Evolutionary conservation across 2,797 vertebrate species (phyloP).

Genomic region (Phoeniculus purpureus): DNA sequence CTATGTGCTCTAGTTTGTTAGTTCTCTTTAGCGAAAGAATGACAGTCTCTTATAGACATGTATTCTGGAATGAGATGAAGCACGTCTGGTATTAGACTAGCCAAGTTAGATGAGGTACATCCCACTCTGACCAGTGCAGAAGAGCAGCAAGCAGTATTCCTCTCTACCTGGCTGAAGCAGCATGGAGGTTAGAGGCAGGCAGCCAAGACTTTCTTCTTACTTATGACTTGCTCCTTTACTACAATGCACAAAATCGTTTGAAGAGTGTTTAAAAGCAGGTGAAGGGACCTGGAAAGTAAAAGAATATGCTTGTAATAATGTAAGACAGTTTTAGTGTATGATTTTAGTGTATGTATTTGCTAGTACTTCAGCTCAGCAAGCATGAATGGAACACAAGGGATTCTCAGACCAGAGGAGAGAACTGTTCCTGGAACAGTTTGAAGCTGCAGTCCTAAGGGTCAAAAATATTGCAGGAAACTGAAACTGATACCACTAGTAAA

Average conservation of each 20-base stretch:
- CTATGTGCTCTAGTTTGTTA: not conserved
- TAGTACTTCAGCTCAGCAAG: not conserved
- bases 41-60: not conserved
- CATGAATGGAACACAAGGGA: not conserved
- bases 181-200: not conserved
- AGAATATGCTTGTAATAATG: not conserved
- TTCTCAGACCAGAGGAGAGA: not conserved
- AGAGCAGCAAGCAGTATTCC: not conserved
- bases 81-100: not conserved
- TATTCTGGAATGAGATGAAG: not conserved
- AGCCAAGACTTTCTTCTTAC: not conserved
- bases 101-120: not conserved
- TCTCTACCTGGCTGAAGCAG: not conserved
- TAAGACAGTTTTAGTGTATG: not conserved
- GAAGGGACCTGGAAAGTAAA: not conserved
- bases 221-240: not conserved
- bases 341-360: not conserved
- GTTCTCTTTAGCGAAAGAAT: not conserved
- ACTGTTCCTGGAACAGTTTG: not conserved
- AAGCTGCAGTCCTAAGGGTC: not conserved
- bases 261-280: not conserved
- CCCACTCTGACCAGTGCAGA: not conserved
- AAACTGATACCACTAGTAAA: not conserved
- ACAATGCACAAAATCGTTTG: not conserved
- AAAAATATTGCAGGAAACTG: not conserved